Evolutionary conservation across 2,113 vertebrate species (phyloP).

Genomic region (Rhombomys opimus): DNA sequence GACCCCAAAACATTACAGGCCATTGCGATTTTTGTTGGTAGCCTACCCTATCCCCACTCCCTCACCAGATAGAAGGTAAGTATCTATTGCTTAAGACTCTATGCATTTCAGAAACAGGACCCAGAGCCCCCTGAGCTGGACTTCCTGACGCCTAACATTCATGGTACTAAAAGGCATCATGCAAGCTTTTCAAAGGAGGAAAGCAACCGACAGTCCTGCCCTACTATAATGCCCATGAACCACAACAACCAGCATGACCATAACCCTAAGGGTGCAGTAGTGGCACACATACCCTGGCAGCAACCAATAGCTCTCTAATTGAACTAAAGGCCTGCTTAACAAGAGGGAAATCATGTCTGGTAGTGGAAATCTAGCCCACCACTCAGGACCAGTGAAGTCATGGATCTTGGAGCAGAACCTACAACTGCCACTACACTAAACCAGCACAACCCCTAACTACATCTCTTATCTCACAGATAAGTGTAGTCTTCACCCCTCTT

Average conservation of each 20-base stretch:
- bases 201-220: background rate
- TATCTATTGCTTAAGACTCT: background rate
- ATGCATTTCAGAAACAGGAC: background rate
- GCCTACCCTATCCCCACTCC: background rate
- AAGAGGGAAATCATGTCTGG: background rate
- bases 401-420: background rate
- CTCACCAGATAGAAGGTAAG: background rate
- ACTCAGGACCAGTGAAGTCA: background rate
- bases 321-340: background rate
- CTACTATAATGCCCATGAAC: background rate
- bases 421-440: background rate
- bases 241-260: background rate
- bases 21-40: background rate
- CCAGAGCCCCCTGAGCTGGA: background rate
- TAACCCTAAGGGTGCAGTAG: background rate
- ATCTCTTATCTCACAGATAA: background rate
- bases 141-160: background rate
- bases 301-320: background rate
- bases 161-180: background rate
- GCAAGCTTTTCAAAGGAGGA: background rate
- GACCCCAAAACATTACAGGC: background rate
- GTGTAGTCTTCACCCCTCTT: background rate
- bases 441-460: background rate
- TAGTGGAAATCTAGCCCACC: background rate
- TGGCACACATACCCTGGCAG: background rate